phyloP scores from a whole-genome alignment of 2,113 vertebrate genomes.

The Athene cunicularia region DNA sequence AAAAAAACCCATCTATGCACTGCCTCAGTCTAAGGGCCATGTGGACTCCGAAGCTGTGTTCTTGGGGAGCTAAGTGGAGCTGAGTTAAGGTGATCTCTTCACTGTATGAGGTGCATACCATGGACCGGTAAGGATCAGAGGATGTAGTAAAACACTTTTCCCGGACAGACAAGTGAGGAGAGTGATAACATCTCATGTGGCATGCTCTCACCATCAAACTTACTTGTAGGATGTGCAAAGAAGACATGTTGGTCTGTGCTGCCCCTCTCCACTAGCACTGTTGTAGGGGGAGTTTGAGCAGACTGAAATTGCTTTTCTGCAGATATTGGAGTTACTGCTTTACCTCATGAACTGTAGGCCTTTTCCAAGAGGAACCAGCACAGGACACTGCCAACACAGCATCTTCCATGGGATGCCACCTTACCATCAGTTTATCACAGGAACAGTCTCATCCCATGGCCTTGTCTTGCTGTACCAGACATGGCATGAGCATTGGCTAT shows the following conservation, averaged over 20 bases:
- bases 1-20: not conserved
- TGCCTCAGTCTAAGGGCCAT: not conserved
- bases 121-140: not conserved
- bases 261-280: not conserved
- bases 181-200: not conserved
- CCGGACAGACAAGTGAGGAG: not conserved
- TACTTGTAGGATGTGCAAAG: not conserved
- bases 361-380: not conserved
- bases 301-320: not conserved
- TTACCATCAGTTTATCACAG: not conserved
- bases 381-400: not conserved
- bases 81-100: not conserved
- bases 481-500: not conserved
- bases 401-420: not conserved
- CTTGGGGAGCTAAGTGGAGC: not conserved
- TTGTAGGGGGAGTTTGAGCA: not conserved
- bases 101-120: not conserved
- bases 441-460: not conserved
- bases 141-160: not conserved
- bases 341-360: not conserved
- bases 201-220: fast-evolving
- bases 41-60: not conserved
- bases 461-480: not conserved
- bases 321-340: not conserved
- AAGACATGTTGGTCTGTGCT: not conserved